Conservation (phyloP, 2,797 vertebrate genomes). For the Yasuhikotakia modesta region DNA sequence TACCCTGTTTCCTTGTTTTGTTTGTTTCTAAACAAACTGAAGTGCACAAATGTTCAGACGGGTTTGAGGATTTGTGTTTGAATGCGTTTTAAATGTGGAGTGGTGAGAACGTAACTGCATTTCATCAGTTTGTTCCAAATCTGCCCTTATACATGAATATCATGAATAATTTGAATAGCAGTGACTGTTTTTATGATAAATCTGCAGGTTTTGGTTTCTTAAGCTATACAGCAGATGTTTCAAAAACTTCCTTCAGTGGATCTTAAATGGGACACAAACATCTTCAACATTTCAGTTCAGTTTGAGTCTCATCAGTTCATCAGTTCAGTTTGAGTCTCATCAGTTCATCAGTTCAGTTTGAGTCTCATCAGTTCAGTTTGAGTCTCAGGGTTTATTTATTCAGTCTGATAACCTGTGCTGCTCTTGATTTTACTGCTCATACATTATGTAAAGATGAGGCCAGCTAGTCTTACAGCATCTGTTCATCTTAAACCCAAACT, state of each 20-base stretch:
- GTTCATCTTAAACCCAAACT: neutral
- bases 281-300: no score
- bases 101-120: conserved; percentile 24
- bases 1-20: conserved; percentile 31
- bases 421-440: no score
- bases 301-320: neutral
- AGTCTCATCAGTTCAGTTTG: neutral
- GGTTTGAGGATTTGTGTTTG: conserved; percentile 6
- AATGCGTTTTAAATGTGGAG: no score
- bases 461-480: neutral
- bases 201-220: neutral
- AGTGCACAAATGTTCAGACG: conserved; percentile 18
- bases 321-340: neutral
- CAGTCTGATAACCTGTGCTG: neutral
- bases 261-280: neutral
- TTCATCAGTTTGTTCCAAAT: neutral
- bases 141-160: neutral
- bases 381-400: neutral
- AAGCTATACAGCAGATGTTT: conserved; percentile 1
- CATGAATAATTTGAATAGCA: no score
- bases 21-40: conserved; percentile 26
- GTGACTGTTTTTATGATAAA: neutral
- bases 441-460: neutral
- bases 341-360: neutral
- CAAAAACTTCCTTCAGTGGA: neutral